These are phyloP conservation scores for Progne subis DNA, from an alignment of 2,113 vertebrate genomes.

Conservation along the genomic window DNA sequence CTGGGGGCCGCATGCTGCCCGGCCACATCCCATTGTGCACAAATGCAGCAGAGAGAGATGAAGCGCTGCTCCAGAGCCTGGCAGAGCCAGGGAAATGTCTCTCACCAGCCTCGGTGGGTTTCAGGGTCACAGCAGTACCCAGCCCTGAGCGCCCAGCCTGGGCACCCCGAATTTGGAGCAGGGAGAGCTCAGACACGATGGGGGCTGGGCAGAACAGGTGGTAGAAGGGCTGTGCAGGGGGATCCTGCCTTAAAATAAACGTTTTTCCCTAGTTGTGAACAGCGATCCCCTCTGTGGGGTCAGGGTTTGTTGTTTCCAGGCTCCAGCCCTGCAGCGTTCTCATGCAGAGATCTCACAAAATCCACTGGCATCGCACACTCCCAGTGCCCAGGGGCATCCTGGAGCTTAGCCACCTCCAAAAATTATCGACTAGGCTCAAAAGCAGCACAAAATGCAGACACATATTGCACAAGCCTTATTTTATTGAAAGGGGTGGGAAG, in stretches of 20 bases:
- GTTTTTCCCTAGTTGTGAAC: not conserved
- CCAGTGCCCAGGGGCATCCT: not conserved
- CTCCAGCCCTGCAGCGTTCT: not conserved
- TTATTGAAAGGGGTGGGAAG: not conserved
- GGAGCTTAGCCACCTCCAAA: not conserved
- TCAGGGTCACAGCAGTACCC: not conserved
- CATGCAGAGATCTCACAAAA: not conserved
- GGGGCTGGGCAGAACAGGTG: not conserved
- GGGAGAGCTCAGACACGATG: not conserved
- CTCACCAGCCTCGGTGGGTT: not conserved
- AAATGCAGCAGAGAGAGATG: not conserved
- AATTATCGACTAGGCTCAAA: not conserved
- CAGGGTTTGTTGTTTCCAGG: not conserved
- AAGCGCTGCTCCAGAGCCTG: not conserved
- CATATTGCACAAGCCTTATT: not conserved
- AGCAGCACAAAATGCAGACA: not conserved
- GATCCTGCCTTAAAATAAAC: not conserved
- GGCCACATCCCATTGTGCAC: rapidly evolving
- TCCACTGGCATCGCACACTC: not conserved
- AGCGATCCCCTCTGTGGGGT: rapidly evolving
- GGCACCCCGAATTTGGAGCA: rapidly evolving
- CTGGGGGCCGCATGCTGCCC: not conserved
- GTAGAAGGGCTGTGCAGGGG: not conserved
- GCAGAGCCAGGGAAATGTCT: rapidly evolving
- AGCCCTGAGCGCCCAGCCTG: not conserved